Percentiles rank a stretch among this genome's conserved stretches.
These are phyloP conservation scores for Lates calcarifer DNA, from an alignment of 2,113 vertebrate genomes.

Conservation along the genomic window DNA sequence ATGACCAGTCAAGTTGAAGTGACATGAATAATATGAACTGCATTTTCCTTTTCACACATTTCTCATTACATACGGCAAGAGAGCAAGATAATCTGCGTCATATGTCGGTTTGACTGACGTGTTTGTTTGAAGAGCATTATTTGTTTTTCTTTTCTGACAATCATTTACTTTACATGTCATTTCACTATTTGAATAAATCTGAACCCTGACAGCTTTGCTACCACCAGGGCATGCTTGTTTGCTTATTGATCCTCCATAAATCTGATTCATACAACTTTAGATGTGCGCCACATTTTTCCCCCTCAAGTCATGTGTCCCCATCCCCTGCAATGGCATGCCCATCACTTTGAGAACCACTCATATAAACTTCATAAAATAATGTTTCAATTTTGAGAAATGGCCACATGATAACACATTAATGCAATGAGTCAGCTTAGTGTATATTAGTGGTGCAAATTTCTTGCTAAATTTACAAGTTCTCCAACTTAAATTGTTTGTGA, in stretches of 20 bases:
- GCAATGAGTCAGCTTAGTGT: not conserved
- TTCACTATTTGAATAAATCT: not conserved
- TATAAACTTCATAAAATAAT: not conserved
- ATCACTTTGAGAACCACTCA: not conserved
- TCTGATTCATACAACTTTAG: not conserved
- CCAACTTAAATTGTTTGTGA: no score
- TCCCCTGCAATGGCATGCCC: not conserved
- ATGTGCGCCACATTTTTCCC: not conserved
- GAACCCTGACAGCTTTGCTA: not conserved
- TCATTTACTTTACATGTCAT: not conserved
- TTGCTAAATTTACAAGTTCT: no score
- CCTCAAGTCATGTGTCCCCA: not conserved
- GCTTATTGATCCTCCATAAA: slow-evolving; percentile 9
- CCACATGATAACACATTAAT: not conserved
- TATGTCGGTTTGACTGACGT: not conserved
- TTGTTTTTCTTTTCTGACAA: not conserved
- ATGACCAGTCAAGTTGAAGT: not conserved
- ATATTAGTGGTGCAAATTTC: no score
- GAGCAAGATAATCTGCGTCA: not conserved
- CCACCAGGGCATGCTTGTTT: not conserved
- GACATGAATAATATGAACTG: not conserved
- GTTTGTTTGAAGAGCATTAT: not conserved
- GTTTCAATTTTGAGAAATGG: not conserved
- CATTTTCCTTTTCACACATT: not conserved
- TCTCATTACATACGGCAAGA: not conserved